phyloP scores from a whole-genome alignment of 1,140 invertebrate genomes.

The Drosophila tropicalis region DNA sequence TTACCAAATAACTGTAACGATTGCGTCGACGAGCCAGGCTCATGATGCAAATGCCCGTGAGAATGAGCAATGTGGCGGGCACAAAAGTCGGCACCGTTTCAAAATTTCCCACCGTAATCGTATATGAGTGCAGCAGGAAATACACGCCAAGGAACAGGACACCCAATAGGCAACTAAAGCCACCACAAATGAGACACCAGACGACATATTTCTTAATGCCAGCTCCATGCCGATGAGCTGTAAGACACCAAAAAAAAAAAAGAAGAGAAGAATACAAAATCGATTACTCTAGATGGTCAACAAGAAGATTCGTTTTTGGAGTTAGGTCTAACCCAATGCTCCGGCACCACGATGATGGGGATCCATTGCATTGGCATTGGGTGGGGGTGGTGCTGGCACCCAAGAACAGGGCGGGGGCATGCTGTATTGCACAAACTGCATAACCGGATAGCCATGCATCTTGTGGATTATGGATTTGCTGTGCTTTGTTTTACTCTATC shows the following conservation, averaged over 20 bases:
- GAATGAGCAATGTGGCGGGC: slow-evolving; percentile 91
- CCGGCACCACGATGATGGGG: slow-evolving; percentile 57
- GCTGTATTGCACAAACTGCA: slow-evolving; percentile 86
- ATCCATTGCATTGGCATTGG: slow-evolving; percentile 48
- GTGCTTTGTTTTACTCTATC: too few species aligned
- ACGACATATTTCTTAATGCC: slow-evolving; percentile 89
- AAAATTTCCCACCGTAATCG: slow-evolving; percentile 91
- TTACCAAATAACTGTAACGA: slow-evolving; percentile 93
- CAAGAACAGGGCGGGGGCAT: slow-evolving; percentile 83
- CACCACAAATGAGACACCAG: slow-evolving; percentile 89
- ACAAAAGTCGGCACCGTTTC: slow-evolving; percentile 94
- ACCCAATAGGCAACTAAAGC: slow-evolving; percentile 88
- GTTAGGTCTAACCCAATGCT: slow-evolving; percentile 37
- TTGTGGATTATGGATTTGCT: slow-evolving; percentile 12
- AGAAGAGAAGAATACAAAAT: not conserved
- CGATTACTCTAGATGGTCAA: too few species aligned
- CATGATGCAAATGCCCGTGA: slow-evolving; percentile 93
- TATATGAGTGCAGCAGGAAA: slow-evolving; percentile 90
- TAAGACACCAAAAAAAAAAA: not conserved
- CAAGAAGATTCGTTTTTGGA: not conserved
- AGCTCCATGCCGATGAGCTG: slow-evolving; percentile 76
- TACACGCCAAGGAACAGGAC: slow-evolving; percentile 90
- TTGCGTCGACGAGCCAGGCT: slow-evolving; percentile 92
- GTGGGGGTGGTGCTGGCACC: slow-evolving; percentile 80
- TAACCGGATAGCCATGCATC: slow-evolving; percentile 86